Percentiles rank a stretch among this genome's conserved stretches.
These are phyloP conservation scores for Altica lythri DNA, from an alignment of 2,888 invertebrate species.

Conservation along the genomic window DNA sequence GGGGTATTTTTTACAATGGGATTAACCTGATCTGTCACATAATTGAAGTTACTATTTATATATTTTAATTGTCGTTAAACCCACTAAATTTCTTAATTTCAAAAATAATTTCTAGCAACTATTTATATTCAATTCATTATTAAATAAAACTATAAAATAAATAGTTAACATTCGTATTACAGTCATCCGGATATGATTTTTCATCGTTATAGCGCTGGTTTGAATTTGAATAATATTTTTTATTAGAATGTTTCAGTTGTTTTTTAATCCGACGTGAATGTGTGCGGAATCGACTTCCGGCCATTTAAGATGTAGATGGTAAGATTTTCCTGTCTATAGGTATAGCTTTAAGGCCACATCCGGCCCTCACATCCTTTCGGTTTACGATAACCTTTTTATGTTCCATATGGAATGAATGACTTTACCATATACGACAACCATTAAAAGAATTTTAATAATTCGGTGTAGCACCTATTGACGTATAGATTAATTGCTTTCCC, in stretches of 20 bases:
- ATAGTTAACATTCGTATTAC: no score
- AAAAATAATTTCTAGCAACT: no score
- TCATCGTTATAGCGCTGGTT: conserved; percentile 10
- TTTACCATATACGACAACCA: conserved; percentile 25
- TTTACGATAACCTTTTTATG: conserved; percentile 28
- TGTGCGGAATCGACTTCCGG: conserved; percentile 37
- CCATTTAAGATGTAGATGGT: conserved; percentile 38
- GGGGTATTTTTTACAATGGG: no score
- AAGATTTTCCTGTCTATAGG: conserved; percentile 37
- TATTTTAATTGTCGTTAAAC: no score
- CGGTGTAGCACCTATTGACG: not conserved
- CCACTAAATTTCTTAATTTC: no score
- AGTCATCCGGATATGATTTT: conserved; percentile 6
- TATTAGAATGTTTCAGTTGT: conserved; percentile 24
- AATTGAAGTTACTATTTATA: no score
- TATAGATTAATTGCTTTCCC: conserved; percentile 5
- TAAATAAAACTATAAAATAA: no score
- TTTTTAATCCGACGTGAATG: conserved; percentile 21
- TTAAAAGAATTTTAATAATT: conserved; percentile 14
- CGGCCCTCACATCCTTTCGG: conserved; percentile 39
- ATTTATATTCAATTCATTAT: no score
- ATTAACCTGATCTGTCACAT: no score
- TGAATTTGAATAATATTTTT: conserved; percentile 19
- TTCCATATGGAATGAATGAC: conserved; percentile 8
- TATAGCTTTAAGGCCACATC: conserved; percentile 39